Conservation (phyloP, 2,888 invertebrate genomes). For the Dromius quadrimaculatus region DNA sequence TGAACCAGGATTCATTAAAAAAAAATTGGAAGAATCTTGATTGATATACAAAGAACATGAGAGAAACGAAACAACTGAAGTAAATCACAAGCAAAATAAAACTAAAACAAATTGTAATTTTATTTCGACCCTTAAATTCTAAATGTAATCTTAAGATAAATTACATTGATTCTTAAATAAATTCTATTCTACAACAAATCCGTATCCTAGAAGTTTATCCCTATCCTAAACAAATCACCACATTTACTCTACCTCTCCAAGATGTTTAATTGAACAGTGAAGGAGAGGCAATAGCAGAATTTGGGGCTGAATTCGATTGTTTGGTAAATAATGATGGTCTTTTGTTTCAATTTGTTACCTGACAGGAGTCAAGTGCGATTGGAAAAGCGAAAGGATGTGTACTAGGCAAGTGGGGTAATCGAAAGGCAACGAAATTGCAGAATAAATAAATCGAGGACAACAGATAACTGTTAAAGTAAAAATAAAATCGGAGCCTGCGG, state of each 20-base stretch:
- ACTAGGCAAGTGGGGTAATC: not conserved
- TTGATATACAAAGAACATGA: no score
- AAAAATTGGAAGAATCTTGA: no score
- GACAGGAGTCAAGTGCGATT: not conserved
- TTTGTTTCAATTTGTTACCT: constrained; percentile 16
- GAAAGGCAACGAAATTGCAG: not conserved
- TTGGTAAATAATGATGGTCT: not conserved
- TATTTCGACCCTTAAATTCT: not conserved
- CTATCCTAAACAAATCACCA: not conserved
- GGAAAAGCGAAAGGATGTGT: not conserved
- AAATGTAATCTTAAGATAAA: not conserved
- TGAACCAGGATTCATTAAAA: no score
- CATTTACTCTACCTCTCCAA: not conserved
- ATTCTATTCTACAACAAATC: no score
- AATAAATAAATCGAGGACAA: no score
- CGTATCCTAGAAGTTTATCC: no score
- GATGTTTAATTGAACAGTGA: constrained; percentile 18
- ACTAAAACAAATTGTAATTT: not conserved
- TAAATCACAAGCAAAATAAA: not conserved
- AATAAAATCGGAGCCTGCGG: no score
- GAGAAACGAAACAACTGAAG: no score
- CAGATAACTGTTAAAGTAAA: no score
- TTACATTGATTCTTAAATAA: not conserved
- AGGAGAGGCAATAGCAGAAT: not conserved
- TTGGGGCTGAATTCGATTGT: constrained; percentile 4